These are phyloP conservation scores for Verasper variegatus DNA, from an alignment of 2,113 vertebrate genomes.

Conservation along the genomic window DNA sequence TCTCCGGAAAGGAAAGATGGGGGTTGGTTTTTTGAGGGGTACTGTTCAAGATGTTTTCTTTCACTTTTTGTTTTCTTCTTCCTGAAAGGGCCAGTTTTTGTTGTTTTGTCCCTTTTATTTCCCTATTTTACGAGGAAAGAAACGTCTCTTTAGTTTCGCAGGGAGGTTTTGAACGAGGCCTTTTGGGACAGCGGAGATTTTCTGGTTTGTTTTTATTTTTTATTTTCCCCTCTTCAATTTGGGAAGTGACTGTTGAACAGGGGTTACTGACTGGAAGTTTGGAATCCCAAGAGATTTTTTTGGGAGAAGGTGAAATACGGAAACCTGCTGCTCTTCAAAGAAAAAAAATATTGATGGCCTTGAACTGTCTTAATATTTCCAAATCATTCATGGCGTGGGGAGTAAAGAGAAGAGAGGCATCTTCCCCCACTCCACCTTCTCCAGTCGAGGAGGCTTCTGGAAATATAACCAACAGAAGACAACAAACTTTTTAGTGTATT, in stretches of 20 bases:
- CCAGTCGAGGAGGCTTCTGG: conserved; percentile 78
- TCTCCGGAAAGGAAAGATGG: conserved; percentile 59
- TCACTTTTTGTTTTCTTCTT: conserved; percentile 10
- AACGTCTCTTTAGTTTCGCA: conserved; percentile 58
- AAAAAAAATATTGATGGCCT: conserved; percentile 85
- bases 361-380: conserved; percentile 88
- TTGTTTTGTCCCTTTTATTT: conserved; percentile 51
- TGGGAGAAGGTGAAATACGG: conserved; percentile 81
- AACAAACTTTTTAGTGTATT: conserved; percentile 85
- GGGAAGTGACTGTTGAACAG: conserved; percentile 76
- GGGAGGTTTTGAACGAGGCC: conserved; percentile 52
- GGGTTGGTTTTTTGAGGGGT: conserved; percentile 57
- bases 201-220: conserved; percentile 58
- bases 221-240: conserved; percentile 62
- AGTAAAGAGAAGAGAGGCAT: conserved; percentile 56
- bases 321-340: conserved; percentile 88
- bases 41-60: conserved; percentile 63
- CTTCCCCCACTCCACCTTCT: conserved; percentile 72
- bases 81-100: conserved; percentile 76
- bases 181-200: conserved; percentile 63
- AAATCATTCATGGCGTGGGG: conserved; percentile 75
- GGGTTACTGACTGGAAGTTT: conserved; percentile 77
- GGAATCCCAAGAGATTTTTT: conserved; percentile 67
- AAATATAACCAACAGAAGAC: conserved; percentile 83
- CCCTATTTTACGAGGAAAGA: conserved; percentile 36